Percentiles rank a stretch among this genome's conserved stretches.
Conservation (phyloP, 2,797 vertebrate species). For the Gallinago nigripennis region DNA sequence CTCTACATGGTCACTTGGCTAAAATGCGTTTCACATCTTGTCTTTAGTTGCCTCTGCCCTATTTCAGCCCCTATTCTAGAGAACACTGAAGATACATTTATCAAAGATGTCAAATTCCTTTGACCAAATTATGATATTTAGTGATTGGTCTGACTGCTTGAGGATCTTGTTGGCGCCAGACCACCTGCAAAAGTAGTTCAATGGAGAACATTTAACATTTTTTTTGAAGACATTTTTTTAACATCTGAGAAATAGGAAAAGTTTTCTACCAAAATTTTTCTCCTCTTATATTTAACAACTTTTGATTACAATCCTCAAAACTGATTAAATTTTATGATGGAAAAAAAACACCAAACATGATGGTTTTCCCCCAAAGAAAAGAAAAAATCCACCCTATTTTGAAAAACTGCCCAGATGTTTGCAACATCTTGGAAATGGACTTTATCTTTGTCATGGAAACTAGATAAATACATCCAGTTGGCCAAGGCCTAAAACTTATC, state of each 20-base stretch:
- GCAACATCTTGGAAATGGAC: background rate
- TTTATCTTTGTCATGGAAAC: background rate
- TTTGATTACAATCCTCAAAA: background rate
- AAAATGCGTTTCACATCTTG: background rate
- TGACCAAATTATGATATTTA: background rate
- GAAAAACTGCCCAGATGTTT: background rate
- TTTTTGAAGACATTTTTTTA: background rate
- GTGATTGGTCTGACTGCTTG: background rate
- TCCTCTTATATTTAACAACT: background rate
- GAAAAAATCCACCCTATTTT: background rate
- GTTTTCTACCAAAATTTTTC: background rate
- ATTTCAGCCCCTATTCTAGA: background rate
- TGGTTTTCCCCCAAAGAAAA: rapidly evolving
- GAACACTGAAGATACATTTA: background rate
- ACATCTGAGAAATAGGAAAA: background rate
- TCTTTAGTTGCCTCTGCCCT: background rate
- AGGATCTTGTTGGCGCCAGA: background rate
- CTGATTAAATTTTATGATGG: background rate
- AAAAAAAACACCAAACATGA: background rate
- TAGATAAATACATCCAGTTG: background rate
- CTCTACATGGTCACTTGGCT: background rate
- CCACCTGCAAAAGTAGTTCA: background rate
- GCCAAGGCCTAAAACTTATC: background rate
- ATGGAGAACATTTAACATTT: background rate
- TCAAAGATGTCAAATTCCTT: background rate